Conservation (phyloP, 1,140 invertebrate species). For the Chironomus striatipennis region DNA sequence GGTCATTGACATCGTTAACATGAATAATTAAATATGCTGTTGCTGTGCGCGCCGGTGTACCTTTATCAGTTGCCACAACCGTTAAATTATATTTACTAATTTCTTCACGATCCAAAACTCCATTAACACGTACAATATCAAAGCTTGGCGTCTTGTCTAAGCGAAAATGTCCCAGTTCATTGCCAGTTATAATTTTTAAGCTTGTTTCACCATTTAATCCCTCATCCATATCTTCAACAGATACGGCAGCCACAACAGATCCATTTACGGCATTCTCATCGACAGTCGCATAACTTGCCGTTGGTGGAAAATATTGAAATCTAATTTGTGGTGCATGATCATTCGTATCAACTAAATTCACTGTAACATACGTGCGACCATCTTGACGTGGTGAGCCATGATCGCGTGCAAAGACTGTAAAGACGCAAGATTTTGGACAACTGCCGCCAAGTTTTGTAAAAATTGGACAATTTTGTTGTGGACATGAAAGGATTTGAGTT, state of each 20-base stretch:
- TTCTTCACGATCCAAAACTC: slow-evolving; percentile 83
- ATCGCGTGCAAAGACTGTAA: slow-evolving; percentile 88
- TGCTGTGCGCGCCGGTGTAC: slow-evolving; percentile 71
- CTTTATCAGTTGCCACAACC: slow-evolving; percentile 82
- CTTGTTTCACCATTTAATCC: slow-evolving; percentile 81
- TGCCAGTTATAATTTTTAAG: slow-evolving; percentile 75
- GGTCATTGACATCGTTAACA: slow-evolving; percentile 93
- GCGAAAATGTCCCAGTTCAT: slow-evolving; percentile 83
- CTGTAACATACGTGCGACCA: slow-evolving; percentile 88
- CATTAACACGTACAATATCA: slow-evolving; percentile 85
- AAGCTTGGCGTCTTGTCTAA: slow-evolving; percentile 75
- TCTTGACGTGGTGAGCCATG: slow-evolving; percentile 83
- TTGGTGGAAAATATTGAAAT: slow-evolving; percentile 79
- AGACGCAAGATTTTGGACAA: slow-evolving; percentile 84
- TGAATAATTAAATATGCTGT: slow-evolving; percentile 80
- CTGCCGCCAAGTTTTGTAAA: slow-evolving; percentile 42
- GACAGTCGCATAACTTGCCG: slow-evolving; percentile 75
- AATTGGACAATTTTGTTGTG: slow-evolving; percentile 55
- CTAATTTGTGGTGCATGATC: slow-evolving; percentile 90
- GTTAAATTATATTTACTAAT: slow-evolving; percentile 87
- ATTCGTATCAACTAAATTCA: slow-evolving; percentile 87
- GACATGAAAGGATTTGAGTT: slow-evolving; percentile 67
- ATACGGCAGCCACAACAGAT: slow-evolving; percentile 86
- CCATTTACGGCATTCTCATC: slow-evolving; percentile 88
- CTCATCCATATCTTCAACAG: slow-evolving; percentile 82